Conservation (phyloP, 2,888 invertebrate genomes). For the Epicampocera succincta region DNA sequence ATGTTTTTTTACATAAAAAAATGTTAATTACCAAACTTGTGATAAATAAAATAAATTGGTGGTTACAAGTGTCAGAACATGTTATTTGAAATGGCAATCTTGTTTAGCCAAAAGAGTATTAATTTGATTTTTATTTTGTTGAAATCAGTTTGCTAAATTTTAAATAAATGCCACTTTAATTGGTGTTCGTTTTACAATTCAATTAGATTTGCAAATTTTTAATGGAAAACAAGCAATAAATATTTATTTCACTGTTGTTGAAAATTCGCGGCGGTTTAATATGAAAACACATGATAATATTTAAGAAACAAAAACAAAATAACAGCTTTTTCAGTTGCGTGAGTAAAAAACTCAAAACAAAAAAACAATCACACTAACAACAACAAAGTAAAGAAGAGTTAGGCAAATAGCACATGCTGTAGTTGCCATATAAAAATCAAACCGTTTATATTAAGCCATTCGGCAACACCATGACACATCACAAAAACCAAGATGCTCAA, state of each 20-base stretch:
- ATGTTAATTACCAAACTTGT: constrained; percentile 41
- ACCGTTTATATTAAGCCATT: background rate
- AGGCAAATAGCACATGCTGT: too few relatives aligned
- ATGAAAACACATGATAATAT: too few relatives aligned
- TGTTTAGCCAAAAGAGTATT: background rate
- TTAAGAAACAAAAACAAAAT: too few relatives aligned
- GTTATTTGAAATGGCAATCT: constrained; percentile 48
- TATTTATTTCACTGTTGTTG: background rate
- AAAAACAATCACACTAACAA: too few relatives aligned
- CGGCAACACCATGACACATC: too few relatives aligned
- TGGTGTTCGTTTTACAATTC: constrained; percentile 10
- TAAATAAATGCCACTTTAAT: constrained; percentile 9
- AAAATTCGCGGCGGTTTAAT: too few relatives aligned
- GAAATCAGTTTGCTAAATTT: background rate
- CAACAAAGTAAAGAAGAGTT: too few relatives aligned
- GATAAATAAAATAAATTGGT: constrained; percentile 25
- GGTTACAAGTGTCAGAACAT: constrained; percentile 50
- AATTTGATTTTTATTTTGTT: constrained; percentile 9
- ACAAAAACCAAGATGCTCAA: too few relatives aligned
- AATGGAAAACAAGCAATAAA: background rate
- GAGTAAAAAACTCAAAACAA: too few relatives aligned
- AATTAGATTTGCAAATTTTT: constrained; percentile 17
- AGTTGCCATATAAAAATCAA: too few relatives aligned
- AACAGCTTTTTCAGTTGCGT: too few relatives aligned
- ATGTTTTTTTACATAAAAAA: constrained; percentile 40